These are phyloP conservation scores for Chelmon rostratus DNA, from an alignment of 2,797 vertebrate genomes.

Conservation along the genomic window DNA sequence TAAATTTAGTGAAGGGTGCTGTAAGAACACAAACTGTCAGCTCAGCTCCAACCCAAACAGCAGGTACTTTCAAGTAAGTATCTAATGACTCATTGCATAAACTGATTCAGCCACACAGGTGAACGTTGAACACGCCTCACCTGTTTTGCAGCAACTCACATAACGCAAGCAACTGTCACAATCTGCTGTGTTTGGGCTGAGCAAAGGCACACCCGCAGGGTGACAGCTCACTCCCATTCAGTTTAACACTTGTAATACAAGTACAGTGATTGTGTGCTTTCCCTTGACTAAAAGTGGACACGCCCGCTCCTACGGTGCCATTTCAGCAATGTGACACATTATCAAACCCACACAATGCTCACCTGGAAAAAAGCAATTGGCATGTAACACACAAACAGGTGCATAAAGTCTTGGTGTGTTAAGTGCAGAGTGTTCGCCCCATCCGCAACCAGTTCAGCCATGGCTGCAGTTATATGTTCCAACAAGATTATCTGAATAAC, in stretches of 20 bases:
- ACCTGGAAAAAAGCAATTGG: not conserved
- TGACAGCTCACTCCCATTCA: not conserved
- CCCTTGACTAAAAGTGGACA: slow-evolving; percentile 7
- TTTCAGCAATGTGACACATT: not conserved
- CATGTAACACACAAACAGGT: not conserved
- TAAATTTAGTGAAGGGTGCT: not conserved
- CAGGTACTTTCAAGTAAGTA: not conserved
- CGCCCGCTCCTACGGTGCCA: not conserved
- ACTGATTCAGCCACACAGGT: rapidly evolving
- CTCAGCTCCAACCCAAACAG: not conserved
- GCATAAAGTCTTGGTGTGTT: not conserved
- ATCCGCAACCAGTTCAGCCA: not conserved
- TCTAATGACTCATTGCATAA: not conserved
- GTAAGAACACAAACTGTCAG: not conserved
- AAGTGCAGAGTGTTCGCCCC: not conserved
- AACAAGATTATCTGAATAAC: not conserved
- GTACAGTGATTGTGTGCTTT: slow-evolving; percentile 9
- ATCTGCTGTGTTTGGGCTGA: not conserved
- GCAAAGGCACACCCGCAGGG: not conserved
- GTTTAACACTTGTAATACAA: slow-evolving; percentile 27
- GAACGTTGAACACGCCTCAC: slow-evolving; percentile 35
- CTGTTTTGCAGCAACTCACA: slow-evolving; percentile 30
- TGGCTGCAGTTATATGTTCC: too few relatives aligned
- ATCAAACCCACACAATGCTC: not conserved
- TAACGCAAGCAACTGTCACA: slow-evolving; percentile 15